phyloP scores from a whole-genome alignment of 2,888 invertebrate genomes.

The Lasioglossum leucozonium region DNA sequence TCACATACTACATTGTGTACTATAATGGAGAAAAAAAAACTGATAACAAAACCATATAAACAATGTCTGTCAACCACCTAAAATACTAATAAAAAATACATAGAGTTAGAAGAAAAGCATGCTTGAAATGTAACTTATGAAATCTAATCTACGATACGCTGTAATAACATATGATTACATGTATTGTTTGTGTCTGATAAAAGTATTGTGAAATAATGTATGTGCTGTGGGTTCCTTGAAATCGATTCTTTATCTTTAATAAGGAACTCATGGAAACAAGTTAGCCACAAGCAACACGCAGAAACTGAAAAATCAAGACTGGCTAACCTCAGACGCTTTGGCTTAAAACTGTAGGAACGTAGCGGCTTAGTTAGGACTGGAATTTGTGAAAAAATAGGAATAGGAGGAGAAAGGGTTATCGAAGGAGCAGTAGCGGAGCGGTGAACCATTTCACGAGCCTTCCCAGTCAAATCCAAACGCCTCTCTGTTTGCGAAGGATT shows the following conservation, averaged over 20 bases:
- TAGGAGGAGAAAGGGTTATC: slow-evolving; percentile 76
- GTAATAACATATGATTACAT: slow-evolving; percentile 2
- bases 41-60: slow-evolving; percentile 4
- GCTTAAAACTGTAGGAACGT: slow-evolving; percentile 83
- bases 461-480: slow-evolving; percentile 76
- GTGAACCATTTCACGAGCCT: slow-evolving; percentile 79
- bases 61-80: slow-evolving; percentile 7
- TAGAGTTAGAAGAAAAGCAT: slow-evolving; percentile 17
- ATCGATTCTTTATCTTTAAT: slow-evolving; percentile 38
- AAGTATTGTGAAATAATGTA: slow-evolving; percentile 28
- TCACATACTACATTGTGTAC: slow-evolving; percentile 8
- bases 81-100: slow-evolving; percentile 9
- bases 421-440: slow-evolving; percentile 81
- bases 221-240: slow-evolving; percentile 45
- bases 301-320: slow-evolving; percentile 74
- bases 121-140: slow-evolving; percentile 23
- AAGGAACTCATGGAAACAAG: slow-evolving; percentile 54
- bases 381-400: slow-evolving; percentile 78
- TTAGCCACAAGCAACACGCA: slow-evolving; percentile 76
- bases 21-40: slow-evolving; percentile 12
- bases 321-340: slow-evolving; percentile 83
- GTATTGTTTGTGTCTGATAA: slow-evolving; percentile 13
- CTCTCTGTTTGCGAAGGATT: slow-evolving; percentile 81
- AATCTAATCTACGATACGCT: slow-evolving; percentile 17
- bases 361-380: slow-evolving; percentile 80